Evolutionary conservation across 2,797 vertebrate genomes (phyloP), one percentile per base, ranked within the genome.

Genomic region (Uromys caudimaculatus): DNA sequence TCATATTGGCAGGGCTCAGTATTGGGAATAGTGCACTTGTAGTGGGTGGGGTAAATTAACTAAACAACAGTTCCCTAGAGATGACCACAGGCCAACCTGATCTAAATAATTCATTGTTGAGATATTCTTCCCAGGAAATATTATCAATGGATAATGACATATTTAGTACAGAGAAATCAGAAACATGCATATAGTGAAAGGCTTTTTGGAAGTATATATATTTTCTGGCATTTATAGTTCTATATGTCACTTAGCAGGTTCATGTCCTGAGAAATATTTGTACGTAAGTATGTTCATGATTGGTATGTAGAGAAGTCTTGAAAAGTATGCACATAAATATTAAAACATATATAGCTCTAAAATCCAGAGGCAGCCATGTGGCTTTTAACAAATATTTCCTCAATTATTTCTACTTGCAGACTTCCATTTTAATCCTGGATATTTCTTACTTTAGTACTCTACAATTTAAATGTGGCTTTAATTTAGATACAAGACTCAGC

Each of bases 341-440:
- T 38, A 21, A 71, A 38, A 71, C n/a, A 71, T 38, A 38, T 21
- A 38, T 38, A 23, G n/a, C 69, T 71, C 69, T 21, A 71, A 38
- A 71, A 38, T 71, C 17, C 69, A 27, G 16, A 75, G 35, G 32
- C 0, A 77, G 50, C 27, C 84, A 77, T 87, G 71, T 73, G 29
- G 50, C 38, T 67, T 62, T 94, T 56, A 92, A 54, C n/a, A 84
- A 92, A 86, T 41, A 75, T 47, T 97, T 79, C 56, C 62, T 17
- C 94, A 69, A 54, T 83, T 50, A 44, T 95, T 78, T 96, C 67
- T 83, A 52, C 81, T 10, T 19, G 73, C 0, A 52, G 3, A 91
- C 44, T 94, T 89, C 96, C 69, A 95, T 91, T 91, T 58, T 89
- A 94, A 96, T 94, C 96, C 19, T 10, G 71, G 23, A n/a, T 79